A percentile compares a stretch with the other conserved stretches of the same genome.
Evolutionary conservation across 2,888 invertebrate genomes (phyloP).

Genomic region (Nineta flava): DNA sequence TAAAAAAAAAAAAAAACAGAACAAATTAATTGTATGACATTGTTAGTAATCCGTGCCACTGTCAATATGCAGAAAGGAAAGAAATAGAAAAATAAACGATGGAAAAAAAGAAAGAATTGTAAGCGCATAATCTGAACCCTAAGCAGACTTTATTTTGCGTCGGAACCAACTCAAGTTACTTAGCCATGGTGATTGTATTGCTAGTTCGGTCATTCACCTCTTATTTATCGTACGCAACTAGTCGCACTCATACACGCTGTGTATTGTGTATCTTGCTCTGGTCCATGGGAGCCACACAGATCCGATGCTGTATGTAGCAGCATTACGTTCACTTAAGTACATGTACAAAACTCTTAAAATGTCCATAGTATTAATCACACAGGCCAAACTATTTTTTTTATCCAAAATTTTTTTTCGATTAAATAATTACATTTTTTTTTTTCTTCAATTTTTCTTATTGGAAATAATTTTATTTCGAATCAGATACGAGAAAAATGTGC

Average conservation of each 20-base stretch:
- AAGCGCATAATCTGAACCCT: background rate
- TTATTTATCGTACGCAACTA: too few relatives aligned
- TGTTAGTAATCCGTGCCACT: background rate
- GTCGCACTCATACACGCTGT: too few relatives aligned
- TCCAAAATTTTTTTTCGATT: background rate
- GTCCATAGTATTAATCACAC: background rate
- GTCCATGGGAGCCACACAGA: background rate
- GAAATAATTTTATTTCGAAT: too few relatives aligned
- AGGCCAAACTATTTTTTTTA: background rate
- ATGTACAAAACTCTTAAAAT: background rate
- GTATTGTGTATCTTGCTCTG: background rate
- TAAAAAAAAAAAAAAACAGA: too few relatives aligned
- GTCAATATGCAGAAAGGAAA: background rate
- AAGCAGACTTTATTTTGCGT: background rate
- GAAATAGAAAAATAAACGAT: too few relatives aligned
- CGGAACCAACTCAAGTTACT: slow-evolving; percentile 1
- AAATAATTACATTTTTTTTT: background rate
- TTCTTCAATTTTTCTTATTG: too few relatives aligned
- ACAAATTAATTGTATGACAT: background rate
- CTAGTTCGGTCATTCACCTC: background rate
- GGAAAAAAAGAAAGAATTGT: background rate
- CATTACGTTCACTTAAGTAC: background rate
- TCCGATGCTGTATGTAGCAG: too few relatives aligned
- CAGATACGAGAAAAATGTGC: too few relatives aligned
- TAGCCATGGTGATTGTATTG: background rate